Conservation (phyloP, 2,113 vertebrate species). For the Suricata suricatta region DNA sequence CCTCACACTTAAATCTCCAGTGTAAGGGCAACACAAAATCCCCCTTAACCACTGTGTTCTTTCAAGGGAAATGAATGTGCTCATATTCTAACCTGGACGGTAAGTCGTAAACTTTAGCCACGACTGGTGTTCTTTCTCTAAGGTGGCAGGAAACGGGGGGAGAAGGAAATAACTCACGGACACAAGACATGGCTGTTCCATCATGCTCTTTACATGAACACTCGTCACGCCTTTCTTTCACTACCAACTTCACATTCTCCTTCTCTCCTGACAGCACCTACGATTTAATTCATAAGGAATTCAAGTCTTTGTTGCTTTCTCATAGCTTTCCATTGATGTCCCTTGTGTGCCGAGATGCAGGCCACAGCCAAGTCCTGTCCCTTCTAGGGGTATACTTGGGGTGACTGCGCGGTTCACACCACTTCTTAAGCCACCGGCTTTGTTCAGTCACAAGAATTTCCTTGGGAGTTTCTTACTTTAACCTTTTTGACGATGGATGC, state of each 20-base stretch:
- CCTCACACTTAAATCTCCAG: background rate
- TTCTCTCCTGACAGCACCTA: background rate
- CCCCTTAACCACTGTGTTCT: background rate
- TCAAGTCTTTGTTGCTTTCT: background rate
- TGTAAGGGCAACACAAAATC: background rate
- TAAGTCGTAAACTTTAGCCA: background rate
- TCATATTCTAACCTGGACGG: background rate
- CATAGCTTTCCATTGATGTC: background rate
- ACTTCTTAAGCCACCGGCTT: background rate
- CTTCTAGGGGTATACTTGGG: background rate
- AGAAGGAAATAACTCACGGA: background rate
- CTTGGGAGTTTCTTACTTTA: constrained; percentile 11
- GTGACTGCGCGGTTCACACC: background rate
- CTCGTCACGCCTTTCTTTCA: background rate
- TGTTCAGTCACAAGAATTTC: background rate
- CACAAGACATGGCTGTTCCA: background rate
- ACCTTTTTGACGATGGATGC: background rate
- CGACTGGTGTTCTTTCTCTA: background rate
- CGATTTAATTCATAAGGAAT: background rate
- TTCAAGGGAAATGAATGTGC: background rate
- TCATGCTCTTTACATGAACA: background rate
- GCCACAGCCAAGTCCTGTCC: background rate
- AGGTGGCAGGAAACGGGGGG: background rate
- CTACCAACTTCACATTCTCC: background rate
- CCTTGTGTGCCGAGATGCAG: background rate